Base-by-base conservation (phyloP, 2,113 vertebrate genomes). In the Onychostruthus taczanowskii region DNA sequence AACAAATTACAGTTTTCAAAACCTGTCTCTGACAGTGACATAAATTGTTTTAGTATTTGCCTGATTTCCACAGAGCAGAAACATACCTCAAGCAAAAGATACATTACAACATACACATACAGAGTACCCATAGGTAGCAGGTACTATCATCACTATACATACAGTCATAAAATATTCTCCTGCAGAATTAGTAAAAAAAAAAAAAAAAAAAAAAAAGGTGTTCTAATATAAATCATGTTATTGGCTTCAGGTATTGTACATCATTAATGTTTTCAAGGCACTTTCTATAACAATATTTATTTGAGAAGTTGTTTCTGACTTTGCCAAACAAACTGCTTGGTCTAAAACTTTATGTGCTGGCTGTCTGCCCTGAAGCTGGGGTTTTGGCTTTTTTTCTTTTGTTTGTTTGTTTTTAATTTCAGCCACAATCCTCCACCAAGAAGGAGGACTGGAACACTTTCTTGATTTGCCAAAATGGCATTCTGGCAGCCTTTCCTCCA, bases 301-400 rank as follows among this genome's bases (percentile, higher is more conserved):
- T 73, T 75, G 0, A 93, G 37, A 79, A 84, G 39, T 61, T 68
- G 35, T 47, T 96, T 88, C 82, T 88, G 87, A 81, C 61, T 90
- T 86, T 86, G 88, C 64, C 88, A 92, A 88, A 94, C 59, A 80
- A 94, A 93, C 68, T 68, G 52, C 64, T 86, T 88, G 56, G 69
- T 94, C 85, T 94, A 84, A 75, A 90, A 92, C 66, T 93, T 91
- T 92, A 90, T 3, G 3, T 67, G 47, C 56, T 96, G 95, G 90
- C 75, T 81, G 52, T 30, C 64, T 66, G 85, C 88, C 95, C 72
- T 68, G 55, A 77, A 77, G 44, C 31, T 86, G 50, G 30, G 3
- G 7, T 16, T 10, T 49, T 61, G 19, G 2, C 3, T 18, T 24
- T 33, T 27, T 9, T 21, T 6, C 1, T 20, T 67, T 49, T 50